Evolutionary conservation across 2,888 invertebrate genomes (phyloP).

Genomic region (Yponomeuta malinellus): DNA sequence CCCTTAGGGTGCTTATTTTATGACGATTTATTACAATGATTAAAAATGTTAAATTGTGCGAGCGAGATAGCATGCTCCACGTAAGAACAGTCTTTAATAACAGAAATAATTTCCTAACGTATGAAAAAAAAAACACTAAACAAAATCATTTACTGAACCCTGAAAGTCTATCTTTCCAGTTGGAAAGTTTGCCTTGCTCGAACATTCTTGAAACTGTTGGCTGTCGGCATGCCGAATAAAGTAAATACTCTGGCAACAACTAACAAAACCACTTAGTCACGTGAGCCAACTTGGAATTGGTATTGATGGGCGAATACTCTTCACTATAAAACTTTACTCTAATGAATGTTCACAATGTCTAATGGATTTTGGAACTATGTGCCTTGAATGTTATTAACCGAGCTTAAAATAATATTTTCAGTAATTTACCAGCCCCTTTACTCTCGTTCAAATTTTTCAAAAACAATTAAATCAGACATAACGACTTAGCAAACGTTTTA

Average conservation of each 20-base stretch:
- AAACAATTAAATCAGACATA: no score
- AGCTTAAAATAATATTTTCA: background rate
- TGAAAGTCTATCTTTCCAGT: background rate
- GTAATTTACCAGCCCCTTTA: background rate
- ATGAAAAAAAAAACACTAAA: background rate
- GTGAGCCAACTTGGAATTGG: background rate
- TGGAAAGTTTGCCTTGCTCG: background rate
- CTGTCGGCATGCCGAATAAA: background rate
- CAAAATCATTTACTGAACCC: background rate
- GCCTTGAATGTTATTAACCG: background rate
- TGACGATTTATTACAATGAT: no score
- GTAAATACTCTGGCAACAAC: background rate
- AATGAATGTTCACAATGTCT: background rate
- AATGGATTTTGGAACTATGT: background rate
- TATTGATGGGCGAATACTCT: background rate
- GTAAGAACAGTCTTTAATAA: background rate
- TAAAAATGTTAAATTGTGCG: no score
- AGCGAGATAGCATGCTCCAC: no score
- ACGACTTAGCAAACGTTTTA: no score
- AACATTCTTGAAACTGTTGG: background rate
- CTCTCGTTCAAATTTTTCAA: no score
- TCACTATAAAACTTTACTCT: background rate
- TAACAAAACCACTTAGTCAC: constrained; percentile 9
- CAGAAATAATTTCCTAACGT: background rate
- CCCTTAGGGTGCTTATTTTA: no score